Conservation (phyloP, 2,113 vertebrate species). For the Hyaena hyaena region DNA sequence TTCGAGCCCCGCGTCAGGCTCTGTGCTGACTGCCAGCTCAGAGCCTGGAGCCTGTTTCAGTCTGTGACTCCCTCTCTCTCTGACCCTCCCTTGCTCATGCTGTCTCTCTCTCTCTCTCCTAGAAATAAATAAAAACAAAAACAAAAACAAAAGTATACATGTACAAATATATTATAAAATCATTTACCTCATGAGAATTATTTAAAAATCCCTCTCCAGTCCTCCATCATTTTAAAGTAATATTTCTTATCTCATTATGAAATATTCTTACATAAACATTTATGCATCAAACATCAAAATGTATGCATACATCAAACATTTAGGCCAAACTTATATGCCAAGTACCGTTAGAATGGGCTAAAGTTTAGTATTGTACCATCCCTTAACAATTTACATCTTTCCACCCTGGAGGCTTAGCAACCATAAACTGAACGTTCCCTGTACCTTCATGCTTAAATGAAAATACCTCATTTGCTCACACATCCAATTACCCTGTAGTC, state of each 20-base stretch:
- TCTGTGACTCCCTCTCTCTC: no score
- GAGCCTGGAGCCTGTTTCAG: no score
- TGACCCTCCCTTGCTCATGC: no score
- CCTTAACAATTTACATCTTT: constrained; percentile 66
- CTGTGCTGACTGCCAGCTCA: no score
- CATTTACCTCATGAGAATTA: neutral
- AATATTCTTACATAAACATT: constrained; percentile 52
- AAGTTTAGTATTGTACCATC: constrained; percentile 52
- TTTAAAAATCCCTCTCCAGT: neutral
- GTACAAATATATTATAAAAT: constrained; percentile 37
- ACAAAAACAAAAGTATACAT: neutral
- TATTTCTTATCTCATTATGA: constrained; percentile 11
- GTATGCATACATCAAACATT: constrained; percentile 56
- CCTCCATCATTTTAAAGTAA: neutral
- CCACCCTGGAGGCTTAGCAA: constrained; percentile 42
- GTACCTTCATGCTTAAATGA: constrained; percentile 43
- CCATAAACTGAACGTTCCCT: constrained; percentile 26
- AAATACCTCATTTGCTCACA: constrained; percentile 55
- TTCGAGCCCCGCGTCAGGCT: no score
- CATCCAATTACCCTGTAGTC: neutral
- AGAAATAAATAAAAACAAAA: no score
- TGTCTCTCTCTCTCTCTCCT: no score
- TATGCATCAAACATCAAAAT: constrained; percentile 53
- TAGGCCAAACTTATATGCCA: constrained; percentile 52
- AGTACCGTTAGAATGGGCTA: constrained; percentile 53